phyloP scores from a whole-genome alignment of 2,888 invertebrate species.

The Eupithecia tripunctaria region DNA sequence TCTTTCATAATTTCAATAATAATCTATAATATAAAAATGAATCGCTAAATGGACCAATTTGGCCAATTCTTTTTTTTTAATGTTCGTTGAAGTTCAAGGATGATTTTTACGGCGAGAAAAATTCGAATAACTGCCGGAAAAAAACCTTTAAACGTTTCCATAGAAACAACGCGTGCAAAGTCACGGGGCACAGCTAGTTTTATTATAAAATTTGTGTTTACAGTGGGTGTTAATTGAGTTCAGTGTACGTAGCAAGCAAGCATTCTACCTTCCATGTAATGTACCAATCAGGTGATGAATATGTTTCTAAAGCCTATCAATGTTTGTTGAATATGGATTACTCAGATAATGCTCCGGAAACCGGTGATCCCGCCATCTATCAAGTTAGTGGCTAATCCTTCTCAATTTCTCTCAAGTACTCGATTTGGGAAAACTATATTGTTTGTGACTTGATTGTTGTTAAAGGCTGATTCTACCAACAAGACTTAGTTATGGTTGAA shows the following conservation, averaged over 20 bases:
- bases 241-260: not conserved
- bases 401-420: constrained; percentile 7
- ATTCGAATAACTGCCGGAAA: too few species aligned
- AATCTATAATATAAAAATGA: too few species aligned
- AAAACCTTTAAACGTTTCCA: too few species aligned
- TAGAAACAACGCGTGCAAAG: too few species aligned
- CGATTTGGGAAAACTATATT: not conserved
- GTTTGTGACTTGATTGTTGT: not conserved
- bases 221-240: not conserved
- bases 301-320: not conserved
- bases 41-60: too few species aligned
- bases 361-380: constrained; percentile 7
- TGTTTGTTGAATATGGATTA: constrained; percentile 14
- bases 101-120: too few species aligned
- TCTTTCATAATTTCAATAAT: not conserved
- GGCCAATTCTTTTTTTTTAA: too few species aligned
- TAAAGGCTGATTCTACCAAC: not conserved
- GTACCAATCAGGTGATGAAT: not conserved
- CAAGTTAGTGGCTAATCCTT: constrained; percentile 4
- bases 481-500: not conserved
- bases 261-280: not conserved
- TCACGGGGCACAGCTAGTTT: too few species aligned
- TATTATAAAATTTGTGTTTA: too few species aligned
- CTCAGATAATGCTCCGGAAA: not conserved
- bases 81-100: too few species aligned